Conservation (phyloP, 2,113 vertebrate genomes). For the Colius striatus region DNA sequence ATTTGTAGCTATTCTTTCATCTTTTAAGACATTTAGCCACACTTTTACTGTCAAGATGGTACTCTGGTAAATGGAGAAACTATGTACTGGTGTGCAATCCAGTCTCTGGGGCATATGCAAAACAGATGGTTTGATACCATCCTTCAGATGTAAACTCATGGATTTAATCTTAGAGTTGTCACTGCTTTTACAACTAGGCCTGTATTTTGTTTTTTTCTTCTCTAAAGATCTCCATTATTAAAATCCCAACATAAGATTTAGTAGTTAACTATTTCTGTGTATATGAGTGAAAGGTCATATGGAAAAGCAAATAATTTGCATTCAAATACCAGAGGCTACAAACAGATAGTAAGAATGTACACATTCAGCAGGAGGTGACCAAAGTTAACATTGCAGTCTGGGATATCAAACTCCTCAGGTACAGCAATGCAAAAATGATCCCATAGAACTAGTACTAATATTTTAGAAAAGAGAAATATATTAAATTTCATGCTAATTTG, state of each 20-base stretch:
- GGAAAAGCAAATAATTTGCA: background rate
- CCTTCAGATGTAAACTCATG: background rate
- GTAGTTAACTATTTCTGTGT: background rate
- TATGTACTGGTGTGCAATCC: background rate
- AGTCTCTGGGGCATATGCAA: background rate
- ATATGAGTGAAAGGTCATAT: background rate
- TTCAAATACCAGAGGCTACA: conserved; percentile 10
- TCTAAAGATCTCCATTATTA: background rate
- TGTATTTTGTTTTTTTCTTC: background rate
- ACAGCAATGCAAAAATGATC: background rate
- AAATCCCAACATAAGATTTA: background rate
- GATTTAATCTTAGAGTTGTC: background rate
- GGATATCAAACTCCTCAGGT: background rate
- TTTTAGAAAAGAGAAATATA: background rate
- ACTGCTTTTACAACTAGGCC: background rate
- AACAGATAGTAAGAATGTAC: background rate
- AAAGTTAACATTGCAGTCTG: background rate
- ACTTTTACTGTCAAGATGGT: background rate
- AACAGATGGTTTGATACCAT: background rate
- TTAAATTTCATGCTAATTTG: background rate
- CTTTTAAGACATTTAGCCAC: background rate
- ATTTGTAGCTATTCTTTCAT: background rate
- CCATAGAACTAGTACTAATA: background rate
- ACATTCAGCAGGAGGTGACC: background rate
- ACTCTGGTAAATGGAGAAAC: background rate